Evolutionary conservation across 2,797 vertebrate genomes (phyloP).

Genomic region (Centroberyx gerrardi): DNA sequence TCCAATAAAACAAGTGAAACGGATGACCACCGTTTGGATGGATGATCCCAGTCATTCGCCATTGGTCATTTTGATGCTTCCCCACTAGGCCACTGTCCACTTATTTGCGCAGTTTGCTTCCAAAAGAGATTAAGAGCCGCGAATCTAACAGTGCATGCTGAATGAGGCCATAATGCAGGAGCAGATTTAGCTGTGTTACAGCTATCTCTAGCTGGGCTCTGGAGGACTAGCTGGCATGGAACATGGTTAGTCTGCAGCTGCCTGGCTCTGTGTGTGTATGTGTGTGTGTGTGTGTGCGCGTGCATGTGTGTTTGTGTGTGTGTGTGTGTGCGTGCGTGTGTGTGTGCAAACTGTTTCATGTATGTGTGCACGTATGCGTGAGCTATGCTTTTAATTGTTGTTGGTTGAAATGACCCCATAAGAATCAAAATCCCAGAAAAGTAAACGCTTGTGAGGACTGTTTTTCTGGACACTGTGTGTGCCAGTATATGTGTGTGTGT

Average conservation of each 20-base stretch:
- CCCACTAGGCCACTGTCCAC: conserved; percentile 10
- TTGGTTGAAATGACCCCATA: background rate
- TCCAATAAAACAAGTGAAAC: conserved; percentile 64
- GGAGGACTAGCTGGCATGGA: conserved; percentile 51
- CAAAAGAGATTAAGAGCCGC: conserved; percentile 44
- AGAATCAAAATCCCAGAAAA: background rate
- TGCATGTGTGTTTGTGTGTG: conserved; percentile 21
- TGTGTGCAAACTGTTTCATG: background rate
- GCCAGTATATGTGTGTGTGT: conserved; percentile 8
- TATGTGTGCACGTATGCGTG: conserved; percentile 2
- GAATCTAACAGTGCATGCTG: conserved; percentile 33
- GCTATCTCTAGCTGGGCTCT: conserved; percentile 38
- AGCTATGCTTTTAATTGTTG: background rate
- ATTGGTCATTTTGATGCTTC: conserved; percentile 38
- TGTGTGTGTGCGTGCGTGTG: conserved; percentile 3
- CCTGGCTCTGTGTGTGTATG: conserved; percentile 39
- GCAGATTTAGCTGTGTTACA: conserved; percentile 46
- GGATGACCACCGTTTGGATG: conserved; percentile 45
- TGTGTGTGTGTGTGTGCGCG: conserved; percentile 35
- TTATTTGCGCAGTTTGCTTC: conserved; percentile 46
- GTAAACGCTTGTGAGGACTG: background rate
- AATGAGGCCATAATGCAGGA: conserved; percentile 44
- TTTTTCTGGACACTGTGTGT: background rate
- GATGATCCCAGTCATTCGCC: conserved; percentile 34
- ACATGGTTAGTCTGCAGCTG: conserved; percentile 37